phyloP scores from a whole-genome alignment of 2,113 vertebrate genomes.

The Progne subis region DNA sequence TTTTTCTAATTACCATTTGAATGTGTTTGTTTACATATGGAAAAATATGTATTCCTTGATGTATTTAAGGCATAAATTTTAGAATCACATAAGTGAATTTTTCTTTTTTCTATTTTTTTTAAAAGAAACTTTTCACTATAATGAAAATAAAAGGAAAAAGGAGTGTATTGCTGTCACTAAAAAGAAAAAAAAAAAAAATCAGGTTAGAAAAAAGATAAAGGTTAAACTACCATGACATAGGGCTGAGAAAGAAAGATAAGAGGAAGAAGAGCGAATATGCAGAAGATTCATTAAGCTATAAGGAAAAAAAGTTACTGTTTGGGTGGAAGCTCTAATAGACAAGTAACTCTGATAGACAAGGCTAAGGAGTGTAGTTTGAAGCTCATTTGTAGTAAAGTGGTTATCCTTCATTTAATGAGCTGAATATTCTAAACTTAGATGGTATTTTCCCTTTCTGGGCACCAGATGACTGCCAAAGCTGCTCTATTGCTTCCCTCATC shows the following conservation, averaged over 20 bases:
- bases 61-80: background rate
- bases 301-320: background rate
- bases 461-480: background rate
- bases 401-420: background rate
- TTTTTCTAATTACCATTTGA: background rate
- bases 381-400: background rate
- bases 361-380: background rate
- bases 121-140: background rate
- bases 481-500: fast-evolving
- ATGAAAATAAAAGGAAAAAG: background rate
- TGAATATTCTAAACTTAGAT: background rate
- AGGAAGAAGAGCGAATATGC: background rate
- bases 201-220: background rate
- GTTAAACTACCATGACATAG: background rate
- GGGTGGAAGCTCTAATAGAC: background rate
- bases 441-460: background rate
- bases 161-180: background rate
- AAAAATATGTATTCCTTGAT: background rate
- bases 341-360: background rate
- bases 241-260: background rate
- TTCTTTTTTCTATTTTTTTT: background rate
- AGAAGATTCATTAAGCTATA: background rate
- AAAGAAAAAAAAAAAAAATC: background rate
- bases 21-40: background rate
- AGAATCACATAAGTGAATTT: background rate